phyloP scores from a whole-genome alignment of 2,888 invertebrate genomes.

The Epinotia nisella region DNA sequence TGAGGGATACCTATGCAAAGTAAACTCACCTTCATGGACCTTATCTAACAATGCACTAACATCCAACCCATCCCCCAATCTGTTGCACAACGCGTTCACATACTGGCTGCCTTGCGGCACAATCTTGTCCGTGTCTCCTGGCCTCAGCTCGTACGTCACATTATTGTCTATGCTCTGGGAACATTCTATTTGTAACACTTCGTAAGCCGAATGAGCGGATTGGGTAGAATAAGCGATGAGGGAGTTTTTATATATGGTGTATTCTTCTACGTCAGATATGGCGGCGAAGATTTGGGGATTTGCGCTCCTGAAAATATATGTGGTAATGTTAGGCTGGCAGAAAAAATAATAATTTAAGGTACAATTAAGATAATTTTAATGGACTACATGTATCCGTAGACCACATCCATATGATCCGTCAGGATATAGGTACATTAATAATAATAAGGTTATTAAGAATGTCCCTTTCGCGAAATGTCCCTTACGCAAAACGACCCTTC shows the following conservation, averaged over 20 bases:
- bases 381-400: too few species aligned
- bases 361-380: neutral
- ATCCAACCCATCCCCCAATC: conserved; percentile 71
- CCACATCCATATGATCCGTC: too few species aligned
- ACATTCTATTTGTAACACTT: conserved; percentile 73
- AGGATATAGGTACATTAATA: too few species aligned
- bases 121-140: conserved; percentile 68
- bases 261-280: conserved; percentile 67
- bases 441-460: too few species aligned
- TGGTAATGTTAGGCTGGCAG: neutral
- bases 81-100: conserved; percentile 71
- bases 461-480: too few species aligned
- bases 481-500: too few species aligned
- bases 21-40: conserved; percentile 76
- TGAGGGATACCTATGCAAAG: neutral
- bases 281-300: conserved; percentile 65
- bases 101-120: conserved; percentile 72
- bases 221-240: conserved; percentile 73
- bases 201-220: conserved; percentile 72
- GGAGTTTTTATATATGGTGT: conserved; percentile 71
- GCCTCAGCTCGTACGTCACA: conserved; percentile 68
- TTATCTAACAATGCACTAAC: conserved; percentile 75
- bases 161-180: conserved; percentile 64
- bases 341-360: neutral
- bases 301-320: conserved; percentile 57